Conservation (phyloP, 1,140 invertebrate genomes). For the Caenorhabditis brenneri region DNA sequence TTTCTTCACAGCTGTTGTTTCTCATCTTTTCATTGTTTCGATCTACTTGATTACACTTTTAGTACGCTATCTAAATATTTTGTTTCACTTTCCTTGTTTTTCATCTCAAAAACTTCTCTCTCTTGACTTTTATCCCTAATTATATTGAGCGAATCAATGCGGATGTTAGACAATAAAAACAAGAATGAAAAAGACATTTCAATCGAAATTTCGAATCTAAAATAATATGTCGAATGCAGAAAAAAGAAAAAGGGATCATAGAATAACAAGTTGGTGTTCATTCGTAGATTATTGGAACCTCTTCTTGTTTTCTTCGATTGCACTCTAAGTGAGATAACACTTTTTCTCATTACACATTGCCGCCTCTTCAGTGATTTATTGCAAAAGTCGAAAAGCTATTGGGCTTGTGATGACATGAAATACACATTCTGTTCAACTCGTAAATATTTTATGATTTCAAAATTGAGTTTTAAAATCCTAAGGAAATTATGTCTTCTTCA, state of each 20-base stretch:
- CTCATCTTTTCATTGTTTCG: constrained; percentile 14
- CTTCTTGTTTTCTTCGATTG: background rate
- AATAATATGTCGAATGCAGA: background rate
- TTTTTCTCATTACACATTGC: constrained; percentile 11
- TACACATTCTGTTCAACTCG: background rate
- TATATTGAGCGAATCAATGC: background rate
- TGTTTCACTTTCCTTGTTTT: background rate
- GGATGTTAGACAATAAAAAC: background rate
- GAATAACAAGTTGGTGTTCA: background rate
- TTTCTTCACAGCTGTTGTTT: constrained; percentile 13
- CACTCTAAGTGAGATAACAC: constrained; percentile 31
- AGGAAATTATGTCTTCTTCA: background rate
- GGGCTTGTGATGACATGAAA: background rate
- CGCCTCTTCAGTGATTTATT: constrained; percentile 12
- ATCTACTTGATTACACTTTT: constrained; percentile 27
- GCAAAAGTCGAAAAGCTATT: background rate
- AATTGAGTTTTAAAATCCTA: background rate
- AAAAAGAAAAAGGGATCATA: background rate
- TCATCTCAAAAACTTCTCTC: background rate
- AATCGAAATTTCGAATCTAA: background rate
- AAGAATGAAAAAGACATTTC: background rate
- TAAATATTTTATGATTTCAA: background rate
- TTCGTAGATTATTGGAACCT: background rate
- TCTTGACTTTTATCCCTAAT: background rate
- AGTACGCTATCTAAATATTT: background rate